phyloP scores from a whole-genome alignment of 2,888 invertebrate genomes.

The Lepidocyrtoides sp. region DNA sequence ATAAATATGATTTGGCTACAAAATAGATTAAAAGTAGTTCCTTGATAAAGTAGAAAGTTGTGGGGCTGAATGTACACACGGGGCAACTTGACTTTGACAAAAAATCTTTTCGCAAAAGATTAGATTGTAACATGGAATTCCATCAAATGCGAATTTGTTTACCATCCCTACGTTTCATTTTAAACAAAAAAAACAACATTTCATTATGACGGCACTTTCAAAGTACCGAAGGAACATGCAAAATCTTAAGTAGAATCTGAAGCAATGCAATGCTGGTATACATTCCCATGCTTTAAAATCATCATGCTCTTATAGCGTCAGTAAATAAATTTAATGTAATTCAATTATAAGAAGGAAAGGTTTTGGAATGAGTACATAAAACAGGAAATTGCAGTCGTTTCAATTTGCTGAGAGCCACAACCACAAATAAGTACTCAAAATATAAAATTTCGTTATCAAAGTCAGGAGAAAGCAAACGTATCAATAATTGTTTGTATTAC shows the following conservation, averaged over 20 bases:
- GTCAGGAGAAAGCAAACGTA: conserved; percentile 26
- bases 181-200: not conserved
- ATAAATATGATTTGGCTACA: too few species aligned
- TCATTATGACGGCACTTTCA: not conserved
- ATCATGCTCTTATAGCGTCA: conserved; percentile 51
- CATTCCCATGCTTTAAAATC: conserved; percentile 60
- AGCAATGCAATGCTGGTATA: conserved; percentile 46
- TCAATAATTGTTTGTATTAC: not conserved
- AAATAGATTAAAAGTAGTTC: too few species aligned
- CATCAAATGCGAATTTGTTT: not conserved
- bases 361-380: conserved; percentile 8
- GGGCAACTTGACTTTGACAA: not conserved
- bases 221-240: conserved; percentile 32
- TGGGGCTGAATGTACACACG: too few species aligned
- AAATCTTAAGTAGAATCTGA: not conserved
- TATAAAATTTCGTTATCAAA: conserved; percentile 21
- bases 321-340: not conserved
- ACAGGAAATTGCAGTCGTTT: conserved; percentile 9
- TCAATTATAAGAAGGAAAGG: not conserved
- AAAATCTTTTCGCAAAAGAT: too few species aligned
- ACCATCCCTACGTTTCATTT: not conserved
- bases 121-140: too few species aligned
- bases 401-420: conserved; percentile 38
- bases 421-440: conserved; percentile 23
- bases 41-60: too few species aligned